phyloP scores from a whole-genome alignment of 2,797 vertebrate genomes.

The Chaunax sp. region DNA sequence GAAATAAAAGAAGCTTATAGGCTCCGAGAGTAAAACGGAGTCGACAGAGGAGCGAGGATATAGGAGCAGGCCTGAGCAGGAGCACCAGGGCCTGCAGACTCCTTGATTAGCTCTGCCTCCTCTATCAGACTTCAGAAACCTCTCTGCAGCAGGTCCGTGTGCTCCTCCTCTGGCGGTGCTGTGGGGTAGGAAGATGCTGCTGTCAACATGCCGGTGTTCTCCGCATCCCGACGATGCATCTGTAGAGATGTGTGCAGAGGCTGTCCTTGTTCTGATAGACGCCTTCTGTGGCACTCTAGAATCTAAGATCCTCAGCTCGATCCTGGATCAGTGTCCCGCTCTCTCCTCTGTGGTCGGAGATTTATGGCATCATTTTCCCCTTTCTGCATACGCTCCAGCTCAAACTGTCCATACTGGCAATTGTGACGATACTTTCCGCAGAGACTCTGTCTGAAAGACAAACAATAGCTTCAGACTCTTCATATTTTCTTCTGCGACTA shows the following conservation, averaged over 20 bases:
- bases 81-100: slow-evolving; percentile 62
- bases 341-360: slow-evolving; percentile 69
- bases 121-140: slow-evolving; percentile 68
- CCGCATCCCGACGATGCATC: slow-evolving; percentile 48
- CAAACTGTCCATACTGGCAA: slow-evolving; percentile 49
- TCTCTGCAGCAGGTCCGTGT: slow-evolving; percentile 50
- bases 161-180: slow-evolving; percentile 59
- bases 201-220: slow-evolving; percentile 29
- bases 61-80: slow-evolving; percentile 40
- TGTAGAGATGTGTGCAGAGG: slow-evolving; percentile 44
- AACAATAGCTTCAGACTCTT: slow-evolving; percentile 64
- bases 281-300: slow-evolving; percentile 52
- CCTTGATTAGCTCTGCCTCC: slow-evolving; percentile 72
- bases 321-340: slow-evolving; percentile 71
- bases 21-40: slow-evolving; percentile 58
- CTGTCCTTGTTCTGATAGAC: slow-evolving; percentile 69
- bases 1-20: slow-evolving; percentile 80
- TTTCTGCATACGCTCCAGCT: slow-evolving; percentile 43
- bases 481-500: slow-evolving; percentile 37
- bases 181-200: slow-evolving; percentile 3
- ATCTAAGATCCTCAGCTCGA: slow-evolving; percentile 73
- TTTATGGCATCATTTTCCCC: slow-evolving; percentile 58
- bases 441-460: slow-evolving; percentile 56
- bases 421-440: slow-evolving; percentile 48
- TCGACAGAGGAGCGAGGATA: slow-evolving; percentile 45